Percentiles rank a stretch among this genome's conserved stretches.
Conservation (phyloP, 2,113 vertebrate species). For the Azemiops feae region DNA sequence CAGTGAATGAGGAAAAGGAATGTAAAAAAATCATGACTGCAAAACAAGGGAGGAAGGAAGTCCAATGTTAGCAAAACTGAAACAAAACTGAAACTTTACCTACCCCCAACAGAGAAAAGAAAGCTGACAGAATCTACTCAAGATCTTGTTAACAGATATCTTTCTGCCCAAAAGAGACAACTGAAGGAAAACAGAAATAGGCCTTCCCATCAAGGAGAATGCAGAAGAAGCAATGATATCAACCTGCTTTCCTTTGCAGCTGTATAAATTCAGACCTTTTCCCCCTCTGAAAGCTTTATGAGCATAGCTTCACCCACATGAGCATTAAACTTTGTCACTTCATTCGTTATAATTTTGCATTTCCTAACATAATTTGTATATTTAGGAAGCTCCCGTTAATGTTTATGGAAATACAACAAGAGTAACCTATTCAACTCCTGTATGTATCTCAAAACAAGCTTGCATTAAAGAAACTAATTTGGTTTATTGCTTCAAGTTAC, state of each 20-base stretch:
- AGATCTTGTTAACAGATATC: neutral
- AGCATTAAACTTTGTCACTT: neutral
- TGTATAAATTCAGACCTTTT: neutral
- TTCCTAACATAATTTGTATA: neutral
- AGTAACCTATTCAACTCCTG: neutral
- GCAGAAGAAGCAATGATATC: neutral
- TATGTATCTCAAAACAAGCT: neutral
- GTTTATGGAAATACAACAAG: neutral
- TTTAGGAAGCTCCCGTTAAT: neutral
- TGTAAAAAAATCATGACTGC: neutral
- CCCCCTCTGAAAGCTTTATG: neutral
- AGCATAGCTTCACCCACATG: neutral
- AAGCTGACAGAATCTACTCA: neutral
- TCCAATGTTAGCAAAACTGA: neutral
- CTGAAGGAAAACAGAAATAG: neutral
- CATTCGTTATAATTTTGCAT: neutral
- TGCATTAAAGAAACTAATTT: neutral
- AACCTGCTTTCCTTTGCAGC: neutral
- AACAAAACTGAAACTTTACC: neutral
- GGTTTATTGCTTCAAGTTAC: neutral
- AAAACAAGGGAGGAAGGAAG: neutral
- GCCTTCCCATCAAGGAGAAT: neutral
- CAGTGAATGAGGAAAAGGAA: neutral
- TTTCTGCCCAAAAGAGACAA: neutral
- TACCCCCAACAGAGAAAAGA: neutral